These are phyloP conservation scores for Hyles euphorbiae DNA, from an alignment of 1,140 invertebrate species.

Conservation along the genomic window DNA sequence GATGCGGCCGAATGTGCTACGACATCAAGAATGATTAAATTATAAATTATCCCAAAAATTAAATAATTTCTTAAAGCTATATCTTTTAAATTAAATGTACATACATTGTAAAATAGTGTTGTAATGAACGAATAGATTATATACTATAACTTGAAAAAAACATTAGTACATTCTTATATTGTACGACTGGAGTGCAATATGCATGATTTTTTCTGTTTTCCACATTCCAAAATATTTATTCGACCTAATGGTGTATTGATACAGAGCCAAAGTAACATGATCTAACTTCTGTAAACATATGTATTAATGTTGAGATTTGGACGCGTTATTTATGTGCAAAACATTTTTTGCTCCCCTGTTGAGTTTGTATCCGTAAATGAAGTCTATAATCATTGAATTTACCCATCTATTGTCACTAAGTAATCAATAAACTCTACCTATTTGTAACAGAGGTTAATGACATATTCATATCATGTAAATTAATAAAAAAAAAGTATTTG, in stretches of 20 bases:
- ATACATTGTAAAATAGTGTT: slow-evolving; percentile 70
- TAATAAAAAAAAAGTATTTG: slow-evolving; percentile 72
- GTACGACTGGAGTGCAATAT: slow-evolving; percentile 58
- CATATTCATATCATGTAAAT: slow-evolving; percentile 75
- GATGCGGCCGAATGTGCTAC: slow-evolving; percentile 59
- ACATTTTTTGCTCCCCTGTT: too few species aligned
- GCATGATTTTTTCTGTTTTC: slow-evolving; percentile 64
- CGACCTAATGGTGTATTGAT: neutral
- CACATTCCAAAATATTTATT: slow-evolving; percentile 57
- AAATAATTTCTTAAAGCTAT: slow-evolving; percentile 70
- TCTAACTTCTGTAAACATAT: too few species aligned
- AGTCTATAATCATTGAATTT: slow-evolving; percentile 13
- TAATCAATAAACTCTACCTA: slow-evolving; percentile 51
- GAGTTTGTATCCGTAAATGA: too few species aligned
- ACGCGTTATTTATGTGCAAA: too few species aligned
- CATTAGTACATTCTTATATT: slow-evolving; percentile 40
- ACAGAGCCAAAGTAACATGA: too few species aligned
- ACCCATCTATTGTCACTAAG: slow-evolving; percentile 43
- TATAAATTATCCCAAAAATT: slow-evolving; percentile 75
- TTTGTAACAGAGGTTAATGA: slow-evolving; percentile 69
- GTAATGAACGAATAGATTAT: slow-evolving; percentile 48
- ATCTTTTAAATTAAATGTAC: slow-evolving; percentile 60
- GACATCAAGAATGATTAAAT: slow-evolving; percentile 61
- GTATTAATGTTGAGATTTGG: too few species aligned
- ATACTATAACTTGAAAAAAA: slow-evolving; percentile 45